Evolutionary conservation across 2,888 invertebrate genomes (phyloP).

Genomic region (Netelia virgata): DNA sequence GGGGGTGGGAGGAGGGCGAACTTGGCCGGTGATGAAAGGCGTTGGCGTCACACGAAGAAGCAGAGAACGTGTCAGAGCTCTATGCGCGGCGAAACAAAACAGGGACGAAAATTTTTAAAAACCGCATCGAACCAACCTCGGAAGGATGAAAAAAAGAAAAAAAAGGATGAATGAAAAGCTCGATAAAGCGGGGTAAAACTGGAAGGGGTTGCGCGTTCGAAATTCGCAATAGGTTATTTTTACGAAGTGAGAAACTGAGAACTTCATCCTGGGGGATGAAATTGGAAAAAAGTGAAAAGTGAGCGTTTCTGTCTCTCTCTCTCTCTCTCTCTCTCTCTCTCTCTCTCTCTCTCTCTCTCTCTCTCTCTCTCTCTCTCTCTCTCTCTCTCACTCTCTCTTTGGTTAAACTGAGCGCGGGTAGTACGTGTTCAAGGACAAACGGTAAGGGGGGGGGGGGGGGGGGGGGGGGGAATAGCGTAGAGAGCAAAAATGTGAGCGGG

Average conservation of each 20-base stretch:
- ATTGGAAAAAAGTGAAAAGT: slow-evolving; percentile 20
- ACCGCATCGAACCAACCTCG: neutral
- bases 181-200: neutral
- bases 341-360: neutral
- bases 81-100: slow-evolving; percentile 18
- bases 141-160: neutral
- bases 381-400: slow-evolving; percentile 13
- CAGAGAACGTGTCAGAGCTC: neutral
- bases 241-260: neutral
- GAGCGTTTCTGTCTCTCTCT: slow-evolving; percentile 3
- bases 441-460: too few species aligned
- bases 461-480: neutral
- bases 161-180: slow-evolving; percentile 10
- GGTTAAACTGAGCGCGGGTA: too few species aligned
- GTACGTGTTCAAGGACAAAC: too few species aligned
- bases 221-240: neutral
- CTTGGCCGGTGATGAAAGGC: slow-evolving; percentile 29
- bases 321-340: neutral
- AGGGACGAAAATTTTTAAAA: neutral
- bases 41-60: neutral
- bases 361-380: neutral
- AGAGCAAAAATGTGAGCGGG: slow-evolving; percentile 22
- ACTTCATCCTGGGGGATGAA: neutral
- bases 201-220: neutral
- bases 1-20: neutral